Evolutionary conservation across 2,888 invertebrate species (phyloP).

Genomic region (Sminthurides aquaticus): DNA sequence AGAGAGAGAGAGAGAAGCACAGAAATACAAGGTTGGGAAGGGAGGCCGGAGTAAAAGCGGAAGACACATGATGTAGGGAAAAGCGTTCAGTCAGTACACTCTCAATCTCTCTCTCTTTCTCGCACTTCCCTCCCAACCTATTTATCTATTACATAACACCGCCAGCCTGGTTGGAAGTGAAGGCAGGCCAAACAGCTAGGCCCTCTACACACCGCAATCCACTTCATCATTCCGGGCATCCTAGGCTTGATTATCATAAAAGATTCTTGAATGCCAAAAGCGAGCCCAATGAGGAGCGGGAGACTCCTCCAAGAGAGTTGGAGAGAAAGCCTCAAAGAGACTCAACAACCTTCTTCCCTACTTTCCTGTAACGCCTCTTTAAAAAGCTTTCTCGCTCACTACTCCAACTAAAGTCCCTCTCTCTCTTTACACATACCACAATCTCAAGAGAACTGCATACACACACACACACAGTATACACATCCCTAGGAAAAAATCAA

Average conservation of each 20-base stretch:
- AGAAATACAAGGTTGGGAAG: no score
- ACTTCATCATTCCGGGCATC: not conserved
- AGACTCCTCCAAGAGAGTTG: constrained; percentile 3
- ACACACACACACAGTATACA: not conserved
- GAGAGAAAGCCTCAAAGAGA: not conserved
- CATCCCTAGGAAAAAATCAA: not conserved
- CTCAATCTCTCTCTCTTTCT: no score
- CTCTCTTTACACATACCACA: not conserved
- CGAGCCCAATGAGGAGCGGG: not conserved
- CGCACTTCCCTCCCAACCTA: constrained; percentile 9
- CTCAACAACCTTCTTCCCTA: not conserved
- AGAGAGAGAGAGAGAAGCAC: no score
- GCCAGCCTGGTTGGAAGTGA: not conserved
- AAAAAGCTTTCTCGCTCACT: not conserved
- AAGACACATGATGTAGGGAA: no score
- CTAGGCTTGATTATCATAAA: not conserved
- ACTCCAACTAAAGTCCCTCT: not conserved
- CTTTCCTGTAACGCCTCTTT: not conserved
- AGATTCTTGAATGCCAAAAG: not conserved
- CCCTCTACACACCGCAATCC: not conserved
- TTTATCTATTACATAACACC: constrained; percentile 14
- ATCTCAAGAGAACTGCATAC: not conserved
- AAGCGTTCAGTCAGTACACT: no score
- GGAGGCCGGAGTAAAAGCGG: no score
- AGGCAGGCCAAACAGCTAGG: not conserved